Conservation (phyloP, 2,113 vertebrate genomes). For the Junco hyemalis region DNA sequence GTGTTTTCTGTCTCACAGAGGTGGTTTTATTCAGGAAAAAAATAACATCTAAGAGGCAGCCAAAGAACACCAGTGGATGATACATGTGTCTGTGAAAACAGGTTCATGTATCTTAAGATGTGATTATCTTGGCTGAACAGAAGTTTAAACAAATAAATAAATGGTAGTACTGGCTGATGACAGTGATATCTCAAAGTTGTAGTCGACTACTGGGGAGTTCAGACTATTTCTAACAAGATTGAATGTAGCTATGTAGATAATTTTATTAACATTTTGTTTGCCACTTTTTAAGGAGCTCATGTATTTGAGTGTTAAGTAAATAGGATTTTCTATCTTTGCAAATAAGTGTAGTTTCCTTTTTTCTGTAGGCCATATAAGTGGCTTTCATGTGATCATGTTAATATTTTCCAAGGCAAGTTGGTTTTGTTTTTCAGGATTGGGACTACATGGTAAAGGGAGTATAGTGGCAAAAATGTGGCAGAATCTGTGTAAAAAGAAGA, state of each 20-base stretch:
- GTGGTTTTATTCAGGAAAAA: constrained; percentile 20
- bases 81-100: constrained; percentile 49
- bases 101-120: neutral
- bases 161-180: neutral
- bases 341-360: neutral
- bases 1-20: neutral
- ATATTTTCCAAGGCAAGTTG: neutral
- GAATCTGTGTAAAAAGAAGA: neutral
- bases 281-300: neutral
- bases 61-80: neutral
- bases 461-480: neutral
- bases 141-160: constrained; percentile 35
- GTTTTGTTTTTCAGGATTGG: neutral
- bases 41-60: neutral
- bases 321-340: neutral
- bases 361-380: neutral
- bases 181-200: neutral
- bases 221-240: neutral
- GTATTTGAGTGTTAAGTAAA: neutral
- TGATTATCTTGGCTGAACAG: constrained; percentile 51
- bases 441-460: neutral
- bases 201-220: constrained; percentile 1
- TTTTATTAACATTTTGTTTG: neutral
- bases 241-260: neutral
- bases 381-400: neutral